Evolutionary conservation across 2,888 invertebrate species (phyloP), one percentile per base, ranked within the genome.

Genomic region (Nomada ferruginata): DNA sequence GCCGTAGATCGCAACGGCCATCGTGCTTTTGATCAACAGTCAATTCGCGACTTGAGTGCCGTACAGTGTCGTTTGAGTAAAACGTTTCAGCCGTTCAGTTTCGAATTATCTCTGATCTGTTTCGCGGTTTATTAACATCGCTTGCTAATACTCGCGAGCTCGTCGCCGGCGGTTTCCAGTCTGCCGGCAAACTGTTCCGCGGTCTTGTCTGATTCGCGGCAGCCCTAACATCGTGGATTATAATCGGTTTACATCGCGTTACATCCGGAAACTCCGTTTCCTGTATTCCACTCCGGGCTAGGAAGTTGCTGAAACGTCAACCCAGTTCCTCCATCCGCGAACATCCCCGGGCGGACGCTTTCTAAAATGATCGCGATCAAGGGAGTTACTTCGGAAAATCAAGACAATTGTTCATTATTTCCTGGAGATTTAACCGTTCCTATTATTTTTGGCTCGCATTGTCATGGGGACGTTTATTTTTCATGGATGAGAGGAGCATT

Each of bases 241-340:
- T 79, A 79, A 79, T 79, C 65, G 61, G 77, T 77, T 77, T 76
- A 76, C 79, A 69, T 36, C 77, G 64, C 65, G 76, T 70, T 70
- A 70, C 77, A 63, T 44, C 44, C 29, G 61, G 72, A 13, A 64
- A 64, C 68, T 59, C 59, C 69, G 7, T 50, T 42, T 57, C 47
- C 64, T 42, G 61, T 53, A 2, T 44, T 55, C n/a, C 20, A 13
- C 50, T 13, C 18, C 15, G 42, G 18, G 18, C 44, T n/a, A 2
- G 63, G 44, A 73, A 76, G 63, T 76, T 76, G 18, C 20, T 61
- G 13, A 42, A 72, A 50, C 75, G 42, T 71, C 59, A 29, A 13
- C 36, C 3, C 36, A 42, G 47, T 44, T 64, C 47, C 36, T 57
- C n/a, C 50, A 23, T 59, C 50, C 20, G 10, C 59, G 44, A 36